These are phyloP conservation scores for Bombus cullumanus DNA, from an alignment of 1,140 invertebrate genomes.

Conservation along the genomic window DNA sequence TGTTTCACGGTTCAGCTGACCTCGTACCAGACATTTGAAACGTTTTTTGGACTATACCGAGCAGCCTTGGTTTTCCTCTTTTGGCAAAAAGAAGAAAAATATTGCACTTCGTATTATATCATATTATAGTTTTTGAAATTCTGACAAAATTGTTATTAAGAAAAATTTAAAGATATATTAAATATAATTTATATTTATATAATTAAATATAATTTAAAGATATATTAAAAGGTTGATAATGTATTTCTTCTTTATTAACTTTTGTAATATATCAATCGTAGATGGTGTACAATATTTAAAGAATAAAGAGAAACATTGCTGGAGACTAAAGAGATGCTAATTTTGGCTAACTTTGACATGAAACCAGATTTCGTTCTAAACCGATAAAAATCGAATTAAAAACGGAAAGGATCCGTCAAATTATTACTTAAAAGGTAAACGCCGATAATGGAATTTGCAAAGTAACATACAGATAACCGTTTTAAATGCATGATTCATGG, in stretches of 20 bases:
- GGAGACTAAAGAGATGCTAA: no score
- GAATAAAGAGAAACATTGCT: not conserved
- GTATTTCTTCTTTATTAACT: not conserved
- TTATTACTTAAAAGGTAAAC: not conserved
- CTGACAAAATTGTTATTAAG: not conserved
- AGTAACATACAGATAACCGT: not conserved
- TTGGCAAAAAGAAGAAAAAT: not conserved
- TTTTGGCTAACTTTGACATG: no score
- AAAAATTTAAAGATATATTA: not conserved
- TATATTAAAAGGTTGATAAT: not conserved
- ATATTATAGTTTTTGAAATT: not conserved
- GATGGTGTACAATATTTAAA: not conserved
- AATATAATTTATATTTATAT: no score
- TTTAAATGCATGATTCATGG: not conserved
- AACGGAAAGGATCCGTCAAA: not conserved
- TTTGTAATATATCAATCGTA: not conserved
- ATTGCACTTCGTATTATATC: not conserved
- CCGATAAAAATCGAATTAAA: not conserved
- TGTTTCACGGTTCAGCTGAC: conserved; percentile 21
- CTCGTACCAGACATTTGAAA: conserved; percentile 36
- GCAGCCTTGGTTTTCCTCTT: not conserved
- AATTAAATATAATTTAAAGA: not conserved
- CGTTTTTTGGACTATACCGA: not conserved
- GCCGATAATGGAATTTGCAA: not conserved
- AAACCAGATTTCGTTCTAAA: not conserved